Evolutionary conservation across 2,797 vertebrate genomes (phyloP).

Genomic region (Notolepis coatsorum): DNA sequence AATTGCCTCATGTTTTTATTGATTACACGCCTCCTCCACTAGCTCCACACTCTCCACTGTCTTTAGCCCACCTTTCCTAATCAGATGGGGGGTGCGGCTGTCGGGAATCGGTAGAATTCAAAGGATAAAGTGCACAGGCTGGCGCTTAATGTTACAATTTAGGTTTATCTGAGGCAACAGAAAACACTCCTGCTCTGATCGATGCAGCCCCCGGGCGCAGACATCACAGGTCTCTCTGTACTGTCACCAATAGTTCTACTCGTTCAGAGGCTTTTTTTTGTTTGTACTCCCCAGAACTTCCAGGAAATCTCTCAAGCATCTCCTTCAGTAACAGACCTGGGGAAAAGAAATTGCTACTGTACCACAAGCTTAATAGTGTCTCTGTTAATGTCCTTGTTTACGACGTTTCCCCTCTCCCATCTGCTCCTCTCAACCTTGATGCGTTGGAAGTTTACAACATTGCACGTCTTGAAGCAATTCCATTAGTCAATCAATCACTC

Average conservation of each 20-base stretch:
- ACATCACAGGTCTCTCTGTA: conserved; percentile 36
- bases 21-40: conserved; percentile 56
- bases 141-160: conserved; percentile 61
- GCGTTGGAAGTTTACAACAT: conserved; percentile 57
- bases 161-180: conserved; percentile 58
- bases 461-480: conserved; percentile 75
- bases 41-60: conserved; percentile 44
- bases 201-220: conserved; percentile 32
- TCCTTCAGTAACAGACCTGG: conserved; percentile 30
- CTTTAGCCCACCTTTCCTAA: conserved; percentile 34
- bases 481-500: conserved; percentile 86
- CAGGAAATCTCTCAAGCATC: conserved; percentile 11
- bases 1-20: conserved; percentile 75
- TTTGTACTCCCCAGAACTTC: conserved; percentile 5
- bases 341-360: conserved; percentile 13
- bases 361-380: conserved; percentile 38
- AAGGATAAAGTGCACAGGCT: conserved; percentile 42
- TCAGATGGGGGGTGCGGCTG: conserved; percentile 46
- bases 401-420: conserved; percentile 42
- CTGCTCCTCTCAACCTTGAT: conserved; percentile 49
- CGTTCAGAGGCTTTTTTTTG: not conserved
- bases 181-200: conserved; percentile 60
- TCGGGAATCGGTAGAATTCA: conserved; percentile 41
- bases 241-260: conserved; percentile 17
- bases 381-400: conserved; percentile 46